Evolutionary conservation across 1,140 invertebrate genomes (phyloP), one percentile per base, ranked within the genome.

Genomic region (Nephotettix cincticeps): DNA sequence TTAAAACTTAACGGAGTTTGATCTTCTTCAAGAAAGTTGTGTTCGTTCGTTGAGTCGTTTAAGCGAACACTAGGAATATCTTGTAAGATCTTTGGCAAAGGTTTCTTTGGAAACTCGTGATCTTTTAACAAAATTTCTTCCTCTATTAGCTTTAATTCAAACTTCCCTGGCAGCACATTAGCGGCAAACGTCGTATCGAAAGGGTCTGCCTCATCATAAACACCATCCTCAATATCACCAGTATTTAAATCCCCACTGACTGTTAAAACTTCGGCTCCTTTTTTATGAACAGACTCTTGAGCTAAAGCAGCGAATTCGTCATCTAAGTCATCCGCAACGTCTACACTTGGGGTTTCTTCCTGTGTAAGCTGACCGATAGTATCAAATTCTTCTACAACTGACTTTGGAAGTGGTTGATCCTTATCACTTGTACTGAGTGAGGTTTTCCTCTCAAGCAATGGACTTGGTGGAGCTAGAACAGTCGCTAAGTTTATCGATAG

Each of bases 111-210:
- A 19, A 43, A 45, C 30, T 63, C 56, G 28, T 73, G 61, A 14
- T 73, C 68, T 51, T 75, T 74, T 3, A 73, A 74, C 28, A 79
- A 67, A 25, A 88, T 80, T 74, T 88, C 86, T 72, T 85, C 86
- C 83, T 88, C 85, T 77, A 88, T 87, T 78, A 86, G 81, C 72
- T 86, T 88, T 25, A 86, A 77, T 79, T 90, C 87, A 28, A 83
- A 81, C 79, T 89, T 88, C 36, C 88, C 88, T 9, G 90, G 89
- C 56, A 93, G 79, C 45, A 94, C 85, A 75, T 90, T 90, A 43
- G 92, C 90, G 0, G 90, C 92, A 82, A 93, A 93, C 56, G 90
- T 88, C 11, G 93, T 95, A 77, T 95, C 93, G 77, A 96, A 96
- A 0, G 93, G 93, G 86, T 94, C 93, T 70, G 85, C 84, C 56